Conservation (phyloP, 2,888 invertebrate species). For the Calliopum simillimum region DNA sequence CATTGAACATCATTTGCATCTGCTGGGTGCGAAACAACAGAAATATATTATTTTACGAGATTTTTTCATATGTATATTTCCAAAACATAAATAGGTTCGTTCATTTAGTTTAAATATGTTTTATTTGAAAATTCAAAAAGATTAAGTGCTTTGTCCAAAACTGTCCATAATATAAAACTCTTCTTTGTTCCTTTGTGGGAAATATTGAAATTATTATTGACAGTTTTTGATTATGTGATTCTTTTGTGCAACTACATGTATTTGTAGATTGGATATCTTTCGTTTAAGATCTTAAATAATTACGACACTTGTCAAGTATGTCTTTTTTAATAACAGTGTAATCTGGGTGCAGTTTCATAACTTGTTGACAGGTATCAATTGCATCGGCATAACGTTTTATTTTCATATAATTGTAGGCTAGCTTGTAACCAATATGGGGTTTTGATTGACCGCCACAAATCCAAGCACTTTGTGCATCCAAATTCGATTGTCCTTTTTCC, state of each 20-base stretch:
- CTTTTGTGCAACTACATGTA: no score
- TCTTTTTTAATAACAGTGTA: slow-evolving; percentile 94
- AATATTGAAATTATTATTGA: no score
- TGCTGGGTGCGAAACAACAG: no score
- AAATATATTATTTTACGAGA: no score
- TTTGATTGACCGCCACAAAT: slow-evolving; percentile 83
- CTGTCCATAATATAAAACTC: not conserved
- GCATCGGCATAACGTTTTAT: slow-evolving; percentile 90
- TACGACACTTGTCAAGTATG: slow-evolving; percentile 89
- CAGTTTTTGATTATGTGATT: no score
- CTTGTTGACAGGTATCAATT: slow-evolving; percentile 89
- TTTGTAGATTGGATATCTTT: no score
- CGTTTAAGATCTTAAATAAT: slow-evolving; percentile 77
- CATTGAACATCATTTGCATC: no score
- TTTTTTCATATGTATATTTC: no score
- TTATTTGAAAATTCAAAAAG: not conserved
- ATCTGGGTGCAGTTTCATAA: slow-evolving; percentile 84
- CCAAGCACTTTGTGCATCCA: slow-evolving; percentile 89
- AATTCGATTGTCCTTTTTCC: slow-evolving; percentile 93
- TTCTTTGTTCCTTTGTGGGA: no score
- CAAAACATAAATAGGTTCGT: not conserved
- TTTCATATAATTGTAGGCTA: slow-evolving; percentile 92
- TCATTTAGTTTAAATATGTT: not conserved
- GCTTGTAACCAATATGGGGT: slow-evolving; percentile 89
- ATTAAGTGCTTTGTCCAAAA: not conserved